Evolutionary conservation across 2,797 vertebrate species (phyloP), one percentile per base, ranked within the genome.

Genomic region (Ctenopoma multispine): DNA sequence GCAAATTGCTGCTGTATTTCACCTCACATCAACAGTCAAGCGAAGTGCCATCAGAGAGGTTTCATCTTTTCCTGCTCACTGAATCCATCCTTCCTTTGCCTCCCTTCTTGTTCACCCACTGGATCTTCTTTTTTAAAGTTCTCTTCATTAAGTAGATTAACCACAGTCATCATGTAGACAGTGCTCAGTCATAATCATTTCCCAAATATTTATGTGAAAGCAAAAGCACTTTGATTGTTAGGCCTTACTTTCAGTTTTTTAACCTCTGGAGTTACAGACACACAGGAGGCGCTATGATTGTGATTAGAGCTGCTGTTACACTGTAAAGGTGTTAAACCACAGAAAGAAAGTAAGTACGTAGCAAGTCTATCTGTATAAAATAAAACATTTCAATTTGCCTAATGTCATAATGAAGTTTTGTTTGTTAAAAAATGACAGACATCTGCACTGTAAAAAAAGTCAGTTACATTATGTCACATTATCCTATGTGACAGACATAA

Each of bases 51-150:
- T 7, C 48, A 20, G 18, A 77, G 41, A 15, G 15, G 46, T 72
- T 80, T 50, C 6, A 40, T 50, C 7, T 53, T 40, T 63, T 59
- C 44, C 62, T 1, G 3, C 50, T 63, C 14, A 4, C 23, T 51
- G n/a, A 8, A 61, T 56, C 43, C 44, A 46, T 69, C 58, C 18
- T 23, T 27, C 21, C 7, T 23, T 2, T 47, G 4, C 44, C 8
- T 64, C 31, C 27, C 24, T 67, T 34, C 7, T 1, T 14, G n/a
- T 51, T 67, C 47, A 49, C 10, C 7, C 14, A 48, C 12, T 41
- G 3, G 31, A 7, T 63, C 62, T 67, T 20, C 12, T 10, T 18
- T 15, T 59, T 13, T 48, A 34, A 17, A 18, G 8, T 43, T 62
- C 5, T 50, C n/a, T 51, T 63, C 11, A 9, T 60, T 14, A 12